Conservation (phyloP, 2,113 vertebrate species). For the Myotis yumanensis region DNA sequence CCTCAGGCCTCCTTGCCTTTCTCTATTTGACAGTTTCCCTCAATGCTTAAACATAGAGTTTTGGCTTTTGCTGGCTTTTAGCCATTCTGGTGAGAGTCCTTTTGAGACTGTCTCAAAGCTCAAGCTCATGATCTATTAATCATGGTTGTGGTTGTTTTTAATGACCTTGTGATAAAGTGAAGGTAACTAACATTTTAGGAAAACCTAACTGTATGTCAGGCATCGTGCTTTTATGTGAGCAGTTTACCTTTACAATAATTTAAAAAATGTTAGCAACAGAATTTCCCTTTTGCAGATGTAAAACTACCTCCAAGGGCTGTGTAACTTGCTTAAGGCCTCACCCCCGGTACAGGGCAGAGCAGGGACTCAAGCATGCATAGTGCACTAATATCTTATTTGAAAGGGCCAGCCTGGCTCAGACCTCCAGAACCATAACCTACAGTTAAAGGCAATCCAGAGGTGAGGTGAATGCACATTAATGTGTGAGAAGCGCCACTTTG, state of each 20-base stretch:
- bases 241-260: not conserved
- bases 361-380: not conserved
- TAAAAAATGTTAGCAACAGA: not conserved
- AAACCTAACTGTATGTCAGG: not conserved
- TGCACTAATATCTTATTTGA: not conserved
- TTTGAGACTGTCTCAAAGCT: constrained; percentile 48
- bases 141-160: constrained; percentile 17
- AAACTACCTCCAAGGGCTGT: not conserved
- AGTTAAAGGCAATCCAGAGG: not conserved
- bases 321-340: not conserved
- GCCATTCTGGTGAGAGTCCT: not conserved
- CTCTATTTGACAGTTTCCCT: not conserved
- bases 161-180: not conserved
- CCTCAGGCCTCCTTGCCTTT: not conserved
- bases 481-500: not conserved
- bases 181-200: constrained; percentile 6
- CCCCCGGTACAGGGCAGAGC: not conserved
- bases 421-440: not conserved
- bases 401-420: not conserved
- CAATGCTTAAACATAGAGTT: not conserved
- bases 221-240: not conserved
- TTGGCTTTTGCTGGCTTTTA: constrained; percentile 36
- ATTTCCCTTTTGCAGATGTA: not conserved
- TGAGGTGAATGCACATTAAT: not conserved
- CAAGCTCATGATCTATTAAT: not conserved